Base-by-base conservation (phyloP, 2,888 invertebrate genomes). In the Neuroscelio doddi region DNA sequence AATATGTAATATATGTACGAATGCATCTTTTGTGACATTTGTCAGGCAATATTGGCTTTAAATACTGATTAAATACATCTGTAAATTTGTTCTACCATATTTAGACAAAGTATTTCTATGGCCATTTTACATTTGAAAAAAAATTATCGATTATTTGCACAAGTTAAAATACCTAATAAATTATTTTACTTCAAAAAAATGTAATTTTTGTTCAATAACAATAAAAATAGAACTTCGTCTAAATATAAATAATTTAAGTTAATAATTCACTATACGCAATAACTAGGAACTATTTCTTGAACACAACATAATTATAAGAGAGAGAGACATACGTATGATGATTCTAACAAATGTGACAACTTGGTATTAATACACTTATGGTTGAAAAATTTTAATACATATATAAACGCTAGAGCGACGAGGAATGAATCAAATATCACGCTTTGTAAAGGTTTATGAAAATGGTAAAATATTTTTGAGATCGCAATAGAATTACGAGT, bases 381-480 rank as follows among this genome's bases (percentile, higher is more conserved):
- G 5, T 21, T 21, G 21, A 5, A 5, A 21, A 21, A 21, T 21
- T 5, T 21, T 21, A 21, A 21, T 21, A 21, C 5, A 21, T 21
- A 21, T 21, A 21, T 21, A 21, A n/a, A 16, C 17, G 16, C n/a
- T n/a, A n/a, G n/a, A n/a, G n/a, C n/a, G n/a, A n/a, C 38, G 15
- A 38, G 38, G 38, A 38, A 38, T 38, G 38, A 21, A 27, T 27
- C 27, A 2, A 8, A 1, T 27, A 44, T 44, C 29, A 14, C 44
- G 27, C 29, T 15, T 44, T 21, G 14, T 17, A 44, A 44, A 44
- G 27, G 9, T 21, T 21, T 24, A 24, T 10, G 41, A 41, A 41
- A 41, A 41, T 2, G 4, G 8, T 21, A 21, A 5, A 21, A 24
- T 21, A 24, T 9, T 24, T 38, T 21, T 12, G 21, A 38, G 17